Base-by-base conservation (phyloP, 2,797 vertebrate genomes). In the Bovichtus diacanthus region DNA sequence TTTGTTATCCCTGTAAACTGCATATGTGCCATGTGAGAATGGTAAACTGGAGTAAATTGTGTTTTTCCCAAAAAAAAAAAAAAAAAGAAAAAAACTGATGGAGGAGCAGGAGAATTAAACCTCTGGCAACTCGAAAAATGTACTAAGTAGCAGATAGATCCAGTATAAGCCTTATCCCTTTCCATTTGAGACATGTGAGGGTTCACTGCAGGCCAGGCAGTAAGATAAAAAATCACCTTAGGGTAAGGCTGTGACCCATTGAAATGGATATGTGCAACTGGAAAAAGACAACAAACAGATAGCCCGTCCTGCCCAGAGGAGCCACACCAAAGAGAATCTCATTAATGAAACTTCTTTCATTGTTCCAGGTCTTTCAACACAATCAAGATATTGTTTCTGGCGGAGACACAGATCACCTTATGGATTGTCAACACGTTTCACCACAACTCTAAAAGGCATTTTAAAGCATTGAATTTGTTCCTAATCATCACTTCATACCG, bases 401-500 rank as follows among this genome's bases (percentile, higher is more conserved):
- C 62, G 65, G 54, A 70, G 63, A 67, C 27, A 63, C 23, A 58
- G 27, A 69, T 56, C 34, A 50, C 8, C 18, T 19, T 50, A 69
- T 31, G 39, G 51, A 78, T 23, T 66, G 47, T 59, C 2, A 9
- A 63, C 59, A 65, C 39, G 29, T 65, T 83, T 62, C 6, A 1
- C 29, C 70, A 43, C 31, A 69, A 72, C 38, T 78, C 38, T 76
- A n/a, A 80, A 59, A 80, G 54, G 18, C 70, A 44, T 61, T 73
- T 76, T 56, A 63, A 80, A 66, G 25, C 25, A 69, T 18, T 81
- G 49, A 72, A 79, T 86, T 50, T 82, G 51, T 76, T 88, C 66
- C 49, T 78, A 78, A 68, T 76, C 66, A 65, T 80, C 56, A 49
- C 62, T 74, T 86, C 49, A 10, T 74, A 77, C 82, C 75, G 82